Conservation (phyloP, 2,113 vertebrate genomes). For the Herpetotheres cachinnans region DNA sequence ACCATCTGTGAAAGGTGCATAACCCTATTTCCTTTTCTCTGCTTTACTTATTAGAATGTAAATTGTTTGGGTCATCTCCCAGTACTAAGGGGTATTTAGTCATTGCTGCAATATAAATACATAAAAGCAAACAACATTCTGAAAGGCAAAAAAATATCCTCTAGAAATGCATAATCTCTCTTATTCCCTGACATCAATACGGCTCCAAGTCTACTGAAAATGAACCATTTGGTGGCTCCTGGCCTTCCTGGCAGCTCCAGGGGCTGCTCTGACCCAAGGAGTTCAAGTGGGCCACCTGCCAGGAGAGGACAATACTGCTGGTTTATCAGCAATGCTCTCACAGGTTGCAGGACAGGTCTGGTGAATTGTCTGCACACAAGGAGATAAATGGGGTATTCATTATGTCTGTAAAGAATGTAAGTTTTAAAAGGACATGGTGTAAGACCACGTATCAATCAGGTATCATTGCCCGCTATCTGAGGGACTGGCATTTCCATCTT, state of each 20-base stretch:
- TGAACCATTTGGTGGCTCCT: background rate
- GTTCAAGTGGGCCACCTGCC: too few species aligned
- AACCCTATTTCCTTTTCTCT: background rate
- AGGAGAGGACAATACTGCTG: background rate
- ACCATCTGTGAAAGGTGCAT: background rate
- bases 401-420: background rate
- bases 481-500: background rate
- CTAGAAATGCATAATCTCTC: background rate
- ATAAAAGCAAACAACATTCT: background rate
- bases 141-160: background rate
- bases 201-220: background rate
- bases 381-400: background rate
- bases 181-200: background rate
- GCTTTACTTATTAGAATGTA: background rate
- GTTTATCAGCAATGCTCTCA: background rate
- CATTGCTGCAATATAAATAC: background rate
- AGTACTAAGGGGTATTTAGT: background rate
- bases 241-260: rapidly evolving
- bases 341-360: background rate
- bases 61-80: background rate
- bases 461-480: background rate
- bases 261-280: background rate
- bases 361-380: background rate
- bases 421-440: background rate
- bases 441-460: background rate